A percentile compares a stretch with the other conserved stretches of the same genome.
These are phyloP conservation scores for Chaetorhynchus papuensis DNA, from an alignment of 2,113 vertebrate species.

Conservation along the genomic window DNA sequence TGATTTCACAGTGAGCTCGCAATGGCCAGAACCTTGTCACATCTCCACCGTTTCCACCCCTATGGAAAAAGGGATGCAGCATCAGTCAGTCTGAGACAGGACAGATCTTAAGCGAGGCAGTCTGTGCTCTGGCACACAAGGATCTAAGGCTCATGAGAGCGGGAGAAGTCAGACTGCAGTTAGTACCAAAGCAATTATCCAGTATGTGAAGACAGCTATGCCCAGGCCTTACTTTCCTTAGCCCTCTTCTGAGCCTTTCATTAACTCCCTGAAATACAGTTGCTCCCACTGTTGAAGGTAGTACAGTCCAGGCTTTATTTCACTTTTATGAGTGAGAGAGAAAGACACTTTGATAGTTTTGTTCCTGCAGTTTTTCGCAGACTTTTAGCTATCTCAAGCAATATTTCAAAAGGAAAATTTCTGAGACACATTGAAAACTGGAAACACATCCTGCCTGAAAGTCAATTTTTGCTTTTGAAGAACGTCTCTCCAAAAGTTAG, in stretches of 20 bases:
- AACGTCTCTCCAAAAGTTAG: neutral
- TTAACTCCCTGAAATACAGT: neutral
- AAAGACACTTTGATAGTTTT: neutral
- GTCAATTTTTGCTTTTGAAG: neutral
- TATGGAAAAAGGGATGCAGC: neutral
- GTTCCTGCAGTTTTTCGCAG: neutral
- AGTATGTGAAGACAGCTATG: neutral
- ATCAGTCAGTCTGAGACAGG: neutral
- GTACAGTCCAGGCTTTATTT: neutral
- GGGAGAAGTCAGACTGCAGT: neutral
- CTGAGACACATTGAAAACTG: neutral
- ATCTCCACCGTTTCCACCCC: neutral
- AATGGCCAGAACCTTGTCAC: neutral
- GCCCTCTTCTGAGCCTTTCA: neutral
- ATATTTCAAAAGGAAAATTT: neutral
- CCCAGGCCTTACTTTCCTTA: neutral
- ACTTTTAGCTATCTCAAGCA: neutral
- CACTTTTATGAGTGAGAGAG: neutral
- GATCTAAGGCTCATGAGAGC: neutral
- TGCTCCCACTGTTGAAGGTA: neutral
- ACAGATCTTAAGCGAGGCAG: neutral
- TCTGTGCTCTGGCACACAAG: neutral
- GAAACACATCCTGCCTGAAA: neutral
- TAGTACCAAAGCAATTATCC: neutral
- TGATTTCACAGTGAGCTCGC: neutral